Evolutionary conservation across 1,140 invertebrate species (phyloP), one percentile per base, ranked within the genome.

Genomic region (Neelides sp.): DNA sequence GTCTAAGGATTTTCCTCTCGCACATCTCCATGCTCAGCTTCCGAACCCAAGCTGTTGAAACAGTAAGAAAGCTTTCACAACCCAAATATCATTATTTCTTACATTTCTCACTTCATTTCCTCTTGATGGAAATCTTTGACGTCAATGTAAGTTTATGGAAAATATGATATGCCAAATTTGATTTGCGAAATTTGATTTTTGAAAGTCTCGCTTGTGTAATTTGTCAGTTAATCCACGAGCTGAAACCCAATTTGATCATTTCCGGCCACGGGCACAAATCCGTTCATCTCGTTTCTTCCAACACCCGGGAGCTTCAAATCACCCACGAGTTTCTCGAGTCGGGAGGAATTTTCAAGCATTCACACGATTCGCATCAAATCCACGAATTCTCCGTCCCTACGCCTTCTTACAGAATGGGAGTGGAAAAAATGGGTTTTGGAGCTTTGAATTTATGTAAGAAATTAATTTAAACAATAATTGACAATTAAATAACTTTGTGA

Each of bases 331-430:
- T n/a, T n/a, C n/a, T n/a, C n/a, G n/a, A n/a, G n/a, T n/a, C n/a
- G n/a, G n/a, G n/a, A n/a, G n/a, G n/a, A n/a, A n/a, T n/a, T n/a
- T n/a, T n/a, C n/a, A n/a, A n/a, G n/a, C n/a, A n/a, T n/a, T n/a
- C n/a, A n/a, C n/a, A n/a, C n/a, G n/a, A n/a, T n/a, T n/a, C n/a
- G n/a, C n/a, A n/a, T n/a, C n/a, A 8, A 4, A 24, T 82, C 55
- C 77, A 85, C 64, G 90, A 96, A 72, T 76, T 95, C 34, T 76
- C 83, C 66, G 82, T 92, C 48, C 91, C 91, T 2, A 92, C 90
- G 1, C 92, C 85, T 68, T 93, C 88, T 4, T 96, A 96, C 67
- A 75, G 91, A 63, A 95, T 95, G 90, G 90, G 90, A 2, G 82
- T 80, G 19, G 59, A 63, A 8, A 71, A 82, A 52, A 87, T 90